Base-by-base conservation (phyloP, 2,888 invertebrate genomes). In the Thymelicus lineola region DNA sequence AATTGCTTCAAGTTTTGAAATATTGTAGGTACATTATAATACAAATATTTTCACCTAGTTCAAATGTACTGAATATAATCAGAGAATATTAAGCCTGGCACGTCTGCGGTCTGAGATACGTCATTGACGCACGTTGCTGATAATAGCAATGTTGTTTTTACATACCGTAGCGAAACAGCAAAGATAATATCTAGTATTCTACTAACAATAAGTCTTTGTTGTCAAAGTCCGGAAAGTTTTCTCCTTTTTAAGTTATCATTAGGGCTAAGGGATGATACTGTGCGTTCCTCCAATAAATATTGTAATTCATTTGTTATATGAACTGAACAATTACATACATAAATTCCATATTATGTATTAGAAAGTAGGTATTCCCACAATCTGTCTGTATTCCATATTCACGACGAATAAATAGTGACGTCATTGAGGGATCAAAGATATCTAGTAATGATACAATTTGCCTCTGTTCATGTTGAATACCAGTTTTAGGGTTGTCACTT, bases 371-470 rank as follows among this genome's bases (percentile, higher is more conserved):
- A 48, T 46, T 58, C 69, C 64, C 62, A 66, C 72, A 68, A 66
- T 59, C 45, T 62, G 62, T 62, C 71, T 66, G 62, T 71, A 71
- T 71, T 66, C 63, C 57, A 60, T 66, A 60, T 58, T 53, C 45
- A 59, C 66, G 70, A 71, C 61, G 63, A 61, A 78, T 74, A 59
- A 69, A 70, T 58, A 80, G 82, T 89, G 90, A 89, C 88, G 89
- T 89, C 87, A 89, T 72, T 76, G 75, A 84, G 84, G 81, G 86
- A 88, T 89, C 88, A 88, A 88, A 88, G 86, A 87, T 85, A 38
- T 38, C 7, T 38, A 84, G 84, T 38, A 55, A 55, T 55, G 61
- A 45, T 85, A 81, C 83, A 82, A 79, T 82, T 82, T 80, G 78
- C 79, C 77, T 77, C 78, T 80, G 79, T 80, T 77, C 77, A 73